Percentiles rank a stretch among this genome's conserved stretches.
These are phyloP conservation scores for Caenorhabditis virilis DNA, from an alignment of 2,888 invertebrate genomes.

Conservation along the genomic window DNA sequence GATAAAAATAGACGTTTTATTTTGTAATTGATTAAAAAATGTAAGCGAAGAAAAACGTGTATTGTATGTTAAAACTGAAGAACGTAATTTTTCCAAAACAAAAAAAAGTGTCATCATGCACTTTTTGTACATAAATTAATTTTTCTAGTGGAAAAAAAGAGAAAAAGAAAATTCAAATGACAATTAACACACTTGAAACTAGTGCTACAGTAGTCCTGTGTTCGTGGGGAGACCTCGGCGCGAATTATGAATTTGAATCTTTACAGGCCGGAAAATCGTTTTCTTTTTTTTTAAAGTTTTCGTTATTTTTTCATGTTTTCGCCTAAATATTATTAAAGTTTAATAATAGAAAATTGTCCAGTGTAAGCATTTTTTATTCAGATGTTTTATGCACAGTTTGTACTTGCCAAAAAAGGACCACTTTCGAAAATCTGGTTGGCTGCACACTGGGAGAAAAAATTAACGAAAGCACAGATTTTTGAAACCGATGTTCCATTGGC, in stretches of 20 bases:
- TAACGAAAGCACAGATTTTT: conserved; percentile 98
- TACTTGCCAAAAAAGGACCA: conserved; percentile 78
- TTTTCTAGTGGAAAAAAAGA: too few relatives aligned
- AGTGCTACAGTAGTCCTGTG: conserved; percentile 15
- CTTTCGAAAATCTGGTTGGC: conserved; percentile 99
- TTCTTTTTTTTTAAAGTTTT: too few relatives aligned
- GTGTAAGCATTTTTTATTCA: too few relatives aligned
- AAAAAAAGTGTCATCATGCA: too few relatives aligned
- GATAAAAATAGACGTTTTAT: too few relatives aligned
- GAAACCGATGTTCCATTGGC: conserved; percentile 98
- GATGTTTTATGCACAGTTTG: conserved; percentile 42
- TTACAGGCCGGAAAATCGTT: neutral
- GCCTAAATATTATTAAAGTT: too few relatives aligned
- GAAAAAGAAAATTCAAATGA: conserved; percentile 27
- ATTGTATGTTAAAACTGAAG: too few relatives aligned
- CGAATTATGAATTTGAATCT: too few relatives aligned
- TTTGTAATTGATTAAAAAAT: neutral
- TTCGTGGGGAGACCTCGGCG: conserved; percentile 19
- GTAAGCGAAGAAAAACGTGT: conserved; percentile 3
- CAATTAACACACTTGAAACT: conserved; percentile 26
- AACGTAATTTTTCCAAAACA: conserved; percentile 1
- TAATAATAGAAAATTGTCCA: too few relatives aligned
- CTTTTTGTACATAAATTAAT: too few relatives aligned
- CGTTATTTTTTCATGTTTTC: too few relatives aligned
- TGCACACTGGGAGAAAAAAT: conserved; percentile 99